phyloP scores from a whole-genome alignment of 2,113 vertebrate genomes.

The Scatophagus argus region DNA sequence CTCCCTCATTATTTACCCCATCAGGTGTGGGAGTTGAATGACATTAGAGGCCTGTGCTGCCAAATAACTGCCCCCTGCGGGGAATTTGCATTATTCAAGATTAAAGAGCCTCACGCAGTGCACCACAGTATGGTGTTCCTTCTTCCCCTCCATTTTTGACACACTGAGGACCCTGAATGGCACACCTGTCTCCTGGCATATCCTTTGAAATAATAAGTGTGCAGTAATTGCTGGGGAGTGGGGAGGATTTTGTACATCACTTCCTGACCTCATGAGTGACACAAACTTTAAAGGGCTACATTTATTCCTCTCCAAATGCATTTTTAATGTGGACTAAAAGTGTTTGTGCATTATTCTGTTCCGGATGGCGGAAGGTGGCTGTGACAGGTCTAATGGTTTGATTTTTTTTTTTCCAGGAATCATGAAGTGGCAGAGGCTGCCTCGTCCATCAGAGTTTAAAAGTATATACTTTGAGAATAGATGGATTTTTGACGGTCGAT shows the following conservation, averaged over 20 bases:
- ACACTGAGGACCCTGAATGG: constrained; percentile 77
- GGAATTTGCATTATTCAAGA: constrained; percentile 86
- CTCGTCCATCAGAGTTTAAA: constrained; percentile 70
- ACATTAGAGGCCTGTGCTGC: constrained; percentile 73
- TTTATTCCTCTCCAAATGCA: constrained; percentile 80
- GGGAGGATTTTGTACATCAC: constrained; percentile 81
- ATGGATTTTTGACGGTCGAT: constrained; percentile 64
- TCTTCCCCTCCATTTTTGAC: constrained; percentile 77
- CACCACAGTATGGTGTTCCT: constrained; percentile 72
- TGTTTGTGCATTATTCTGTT: constrained; percentile 78
- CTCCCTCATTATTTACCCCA: constrained; percentile 81
- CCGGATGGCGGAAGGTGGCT: constrained; percentile 62
- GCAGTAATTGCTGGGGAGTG: constrained; percentile 82
- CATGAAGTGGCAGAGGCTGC: constrained; percentile 77
- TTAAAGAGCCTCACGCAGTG: constrained; percentile 80
- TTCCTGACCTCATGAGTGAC: constrained; percentile 84
- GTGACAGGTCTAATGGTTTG: constrained; percentile 79
- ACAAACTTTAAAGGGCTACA: constrained; percentile 83
- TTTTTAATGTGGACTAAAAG: constrained; percentile 84
- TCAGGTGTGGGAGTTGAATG: constrained; percentile 78
- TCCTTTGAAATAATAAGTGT: constrained; percentile 84
- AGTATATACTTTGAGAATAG: constrained; percentile 66
- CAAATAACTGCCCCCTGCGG: constrained; percentile 83
- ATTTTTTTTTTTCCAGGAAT: constrained; percentile 72
- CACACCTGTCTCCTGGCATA: constrained; percentile 85